phyloP scores from a whole-genome alignment of 1,140 invertebrate genomes.

The Eumeta japonica region DNA sequence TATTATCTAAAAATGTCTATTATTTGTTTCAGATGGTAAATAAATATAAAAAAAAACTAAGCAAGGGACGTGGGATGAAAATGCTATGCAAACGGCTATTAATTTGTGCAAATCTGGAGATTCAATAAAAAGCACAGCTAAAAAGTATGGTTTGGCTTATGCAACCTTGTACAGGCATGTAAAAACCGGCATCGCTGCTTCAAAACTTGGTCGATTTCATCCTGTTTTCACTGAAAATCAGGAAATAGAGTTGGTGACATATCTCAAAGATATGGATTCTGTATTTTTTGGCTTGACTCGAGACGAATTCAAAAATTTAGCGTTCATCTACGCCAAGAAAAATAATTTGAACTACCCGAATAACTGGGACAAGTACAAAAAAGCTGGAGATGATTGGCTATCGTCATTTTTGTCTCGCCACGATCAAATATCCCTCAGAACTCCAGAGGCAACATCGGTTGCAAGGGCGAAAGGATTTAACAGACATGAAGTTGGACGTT shows the following conservation, averaged over 20 bases:
- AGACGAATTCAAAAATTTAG: conserved; percentile 17
- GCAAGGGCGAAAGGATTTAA: conserved; percentile 16
- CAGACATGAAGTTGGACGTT: conserved; percentile 9
- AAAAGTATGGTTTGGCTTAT: conserved; percentile 1
- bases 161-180: conserved; percentile 5
- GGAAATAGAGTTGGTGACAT: conserved; percentile 8
- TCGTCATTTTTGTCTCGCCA: conserved; percentile 22
- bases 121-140: conserved; percentile 5
- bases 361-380: conserved; percentile 19
- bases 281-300: conserved; percentile 15
- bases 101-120: conserved; percentile 11
- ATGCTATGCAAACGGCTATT: conserved; percentile 1
- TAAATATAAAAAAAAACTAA: no score
- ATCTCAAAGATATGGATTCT: conserved; percentile 6
- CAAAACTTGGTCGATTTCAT: conserved; percentile 8
- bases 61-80: conserved; percentile 1
- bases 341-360: no score
- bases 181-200: conserved; percentile 6
- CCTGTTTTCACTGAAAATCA: conserved; percentile 8
- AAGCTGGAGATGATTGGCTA: conserved; percentile 19
- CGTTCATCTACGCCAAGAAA: conserved; percentile 16
- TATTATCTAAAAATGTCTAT: no score
- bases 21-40: no score
- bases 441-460: conserved; percentile 26
- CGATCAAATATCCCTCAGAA: conserved; percentile 18